Evolutionary conservation across 2,113 vertebrate species (phyloP).

Genomic region (Ammospiza caudacuta): DNA sequence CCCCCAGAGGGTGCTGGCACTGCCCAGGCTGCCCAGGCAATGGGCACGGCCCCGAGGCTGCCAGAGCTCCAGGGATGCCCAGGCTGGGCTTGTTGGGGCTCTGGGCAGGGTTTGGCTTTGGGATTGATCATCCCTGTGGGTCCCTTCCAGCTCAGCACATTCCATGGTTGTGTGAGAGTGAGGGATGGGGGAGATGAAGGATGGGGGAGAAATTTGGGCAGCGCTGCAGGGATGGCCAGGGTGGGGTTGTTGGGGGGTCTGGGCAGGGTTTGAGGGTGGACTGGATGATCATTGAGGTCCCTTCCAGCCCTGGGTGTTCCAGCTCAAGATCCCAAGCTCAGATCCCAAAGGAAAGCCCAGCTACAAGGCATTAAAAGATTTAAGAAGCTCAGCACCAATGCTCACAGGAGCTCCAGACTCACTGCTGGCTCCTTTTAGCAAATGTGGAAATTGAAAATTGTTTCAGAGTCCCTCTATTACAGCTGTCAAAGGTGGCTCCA

Average conservation of each 20-base stretch:
- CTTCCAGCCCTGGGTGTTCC: neutral
- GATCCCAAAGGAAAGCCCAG: neutral
- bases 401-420: neutral
- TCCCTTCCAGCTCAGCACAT: too few species aligned
- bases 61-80: neutral
- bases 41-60: neutral
- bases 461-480: neutral
- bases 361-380: neutral
- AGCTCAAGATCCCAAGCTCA: neutral
- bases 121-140: too few species aligned
- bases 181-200: too few species aligned
- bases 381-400: neutral
- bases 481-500: neutral
- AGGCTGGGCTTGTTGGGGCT: neutral
- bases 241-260: accelerated
- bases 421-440: neutral
- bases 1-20: neutral
- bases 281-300: accelerated
- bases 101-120: neutral
- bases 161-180: too few species aligned
- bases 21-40: conserved; percentile 1
- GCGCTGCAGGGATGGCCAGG: neutral
- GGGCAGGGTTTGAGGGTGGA: accelerated
- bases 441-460: neutral
- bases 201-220: neutral